These are phyloP conservation scores for Turdus rufiventris DNA, from an alignment of 2,113 vertebrate genomes.

Conservation along the genomic window DNA sequence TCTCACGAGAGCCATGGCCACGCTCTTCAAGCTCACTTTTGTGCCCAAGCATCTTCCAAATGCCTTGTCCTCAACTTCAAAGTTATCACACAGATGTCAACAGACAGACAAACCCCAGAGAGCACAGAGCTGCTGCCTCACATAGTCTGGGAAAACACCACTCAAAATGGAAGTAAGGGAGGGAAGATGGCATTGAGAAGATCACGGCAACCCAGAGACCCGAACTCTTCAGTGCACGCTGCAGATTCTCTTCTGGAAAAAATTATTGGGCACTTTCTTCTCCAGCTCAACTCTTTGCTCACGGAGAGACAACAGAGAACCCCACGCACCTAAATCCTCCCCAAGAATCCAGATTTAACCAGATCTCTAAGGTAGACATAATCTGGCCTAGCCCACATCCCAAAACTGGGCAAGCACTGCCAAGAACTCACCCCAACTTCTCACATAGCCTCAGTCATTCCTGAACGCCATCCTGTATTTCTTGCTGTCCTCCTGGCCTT, in stretches of 20 bases:
- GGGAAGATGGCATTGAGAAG: fast-evolving
- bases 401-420: fast-evolving
- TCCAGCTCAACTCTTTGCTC: neutral
- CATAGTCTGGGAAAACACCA: neutral
- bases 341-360: neutral
- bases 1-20: fast-evolving
- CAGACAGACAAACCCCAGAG: neutral
- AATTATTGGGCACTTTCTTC: neutral
- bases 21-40: fast-evolving
- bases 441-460: neutral
- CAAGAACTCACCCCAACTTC: neutral
- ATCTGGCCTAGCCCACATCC: neutral
- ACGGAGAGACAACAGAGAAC: neutral
- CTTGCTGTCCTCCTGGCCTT: neutral
- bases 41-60: neutral
- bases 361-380: neutral
- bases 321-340: fast-evolving
- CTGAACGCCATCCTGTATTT: neutral
- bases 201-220: neutral
- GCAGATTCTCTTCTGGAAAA: neutral
- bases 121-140: neutral
- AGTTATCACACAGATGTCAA: neutral
- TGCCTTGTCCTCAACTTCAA: neutral
- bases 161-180: fast-evolving
- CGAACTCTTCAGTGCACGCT: fast-evolving